Base-by-base conservation (phyloP, 2,113 vertebrate genomes). In the Petaurus breviceps region DNA sequence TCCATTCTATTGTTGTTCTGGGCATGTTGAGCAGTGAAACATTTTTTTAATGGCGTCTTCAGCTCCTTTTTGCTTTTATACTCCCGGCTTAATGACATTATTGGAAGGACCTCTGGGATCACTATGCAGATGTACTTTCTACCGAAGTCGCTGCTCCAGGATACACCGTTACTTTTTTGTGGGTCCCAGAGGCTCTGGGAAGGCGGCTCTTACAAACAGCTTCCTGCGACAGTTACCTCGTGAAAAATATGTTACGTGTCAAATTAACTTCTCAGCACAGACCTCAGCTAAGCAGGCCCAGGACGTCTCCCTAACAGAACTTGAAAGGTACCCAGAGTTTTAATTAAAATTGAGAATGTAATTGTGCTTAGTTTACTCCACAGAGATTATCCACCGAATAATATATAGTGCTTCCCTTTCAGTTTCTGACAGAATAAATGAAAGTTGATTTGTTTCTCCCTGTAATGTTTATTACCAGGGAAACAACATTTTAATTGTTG, bases 341-440 rank as follows among this genome's bases (percentile, higher is more conserved):
- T 99, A 99, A 99, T 99, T 99, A 99, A 98, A 99, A 99, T 98
- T 98, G 98, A 99, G 98, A 98, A 98, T 98, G 97, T 98, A 98
- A 98, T 98, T 98, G 98, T 98, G 97, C 97, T 98, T 98, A 94
- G 97, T 98, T 98, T 98, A 98, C 95, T 98, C 98, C 97, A 93
- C 94, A 91, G 98, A 98, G 98, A 98, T 98, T 96, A 97, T 89
- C 97, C 95, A 93, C 97, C 95, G 98, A 99, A 99, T 98, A 98
- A 98, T 98, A 98, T 91, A 95, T 98, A 98, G 96, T 91, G 25
- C 95, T 98, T 12, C 92, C 96, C 97, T 84, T 98, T 99, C 94
- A 26, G 90, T 96, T 98, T 98, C 97, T 99, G 98, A 99, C 98
- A 99, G 98, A 97, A 97, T 98, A 98, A 99, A 99, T 99, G 98